Evolutionary conservation across 30 jellyfish, hydroid and myxozoan genomes (phyloP).

Genomic region (Hydractinia echinata): DNA sequence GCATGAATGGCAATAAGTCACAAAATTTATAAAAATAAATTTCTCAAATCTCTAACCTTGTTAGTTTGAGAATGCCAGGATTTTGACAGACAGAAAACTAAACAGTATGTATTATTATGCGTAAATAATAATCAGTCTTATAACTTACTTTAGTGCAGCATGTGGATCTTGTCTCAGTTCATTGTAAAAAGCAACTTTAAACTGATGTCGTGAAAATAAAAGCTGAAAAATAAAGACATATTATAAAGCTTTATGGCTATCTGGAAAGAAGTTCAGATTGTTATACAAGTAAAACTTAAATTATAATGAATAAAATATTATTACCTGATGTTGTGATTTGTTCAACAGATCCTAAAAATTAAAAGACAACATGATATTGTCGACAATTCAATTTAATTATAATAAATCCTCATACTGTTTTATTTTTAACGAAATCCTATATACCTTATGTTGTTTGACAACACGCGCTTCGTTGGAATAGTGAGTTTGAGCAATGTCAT

Average conservation of each 20-base stretch:
- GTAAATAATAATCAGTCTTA: too few species aligned
- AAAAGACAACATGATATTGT: conserved; percentile 2
- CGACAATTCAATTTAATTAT: not conserved
- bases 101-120: not conserved
- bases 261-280: not conserved
- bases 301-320: not conserved
- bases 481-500: conserved; percentile 69
- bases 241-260: not conserved
- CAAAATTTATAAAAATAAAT: not conserved
- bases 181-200: conserved; percentile 73
- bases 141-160: conserved; percentile 68
- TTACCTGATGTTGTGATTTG: conserved; percentile 93
- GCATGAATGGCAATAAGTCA: not conserved
- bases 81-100: not conserved
- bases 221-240: conserved; percentile 35
- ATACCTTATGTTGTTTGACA: conserved; percentile 81
- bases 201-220: conserved; percentile 83
- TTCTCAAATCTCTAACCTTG: not conserved
- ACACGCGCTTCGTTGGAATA: conserved; percentile 57
- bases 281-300: not conserved
- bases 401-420: not conserved
- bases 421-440: not conserved
- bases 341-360: conserved; percentile 65
- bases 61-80: not conserved
- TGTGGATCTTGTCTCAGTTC: conserved; percentile 77